Percentiles rank a stretch among this genome's conserved stretches.
Evolutionary conservation across 2,113 vertebrate species (phyloP).

Genomic region (Ornithorhynchus anatinus): DNA sequence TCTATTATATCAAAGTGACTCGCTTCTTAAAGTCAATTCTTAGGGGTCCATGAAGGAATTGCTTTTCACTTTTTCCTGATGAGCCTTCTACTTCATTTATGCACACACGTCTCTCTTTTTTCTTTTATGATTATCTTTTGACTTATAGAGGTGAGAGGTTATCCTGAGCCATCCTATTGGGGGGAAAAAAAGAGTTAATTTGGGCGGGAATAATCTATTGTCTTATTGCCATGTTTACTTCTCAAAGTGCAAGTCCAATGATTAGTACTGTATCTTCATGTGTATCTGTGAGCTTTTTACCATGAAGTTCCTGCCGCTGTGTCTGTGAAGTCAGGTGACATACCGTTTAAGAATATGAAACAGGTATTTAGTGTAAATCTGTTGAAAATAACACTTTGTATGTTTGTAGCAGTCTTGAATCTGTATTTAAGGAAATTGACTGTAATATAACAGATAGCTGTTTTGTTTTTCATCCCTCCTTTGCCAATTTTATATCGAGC

Average conservation of each 20-base stretch:
- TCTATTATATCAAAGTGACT: conserved; percentile 5
- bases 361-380: conserved; percentile 34
- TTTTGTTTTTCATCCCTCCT: conserved; percentile 30
- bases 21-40: neutral
- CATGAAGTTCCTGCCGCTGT: conserved; percentile 44
- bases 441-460: conserved; percentile 32
- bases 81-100: too few species aligned
- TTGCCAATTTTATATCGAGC: conserved; percentile 38
- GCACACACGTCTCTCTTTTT: conserved; percentile 8
- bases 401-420: conserved; percentile 44
- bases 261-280: conserved; percentile 34
- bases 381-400: conserved; percentile 39
- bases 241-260: conserved; percentile 25
- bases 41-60: too few species aligned
- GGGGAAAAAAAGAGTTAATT: neutral
- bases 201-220: neutral
- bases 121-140: conserved; percentile 2
- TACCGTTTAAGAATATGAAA: conserved; percentile 30
- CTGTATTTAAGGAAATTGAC: conserved; percentile 46
- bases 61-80: too few species aligned
- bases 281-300: conserved; percentile 30
- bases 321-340: conserved; percentile 39
- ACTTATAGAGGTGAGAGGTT: conserved; percentile 13
- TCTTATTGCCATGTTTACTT: conserved; percentile 24
- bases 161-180: conserved; percentile 10